Evolutionary conservation across 2,113 vertebrate genomes (phyloP).

Genomic region (Pseudonaja textilis): DNA sequence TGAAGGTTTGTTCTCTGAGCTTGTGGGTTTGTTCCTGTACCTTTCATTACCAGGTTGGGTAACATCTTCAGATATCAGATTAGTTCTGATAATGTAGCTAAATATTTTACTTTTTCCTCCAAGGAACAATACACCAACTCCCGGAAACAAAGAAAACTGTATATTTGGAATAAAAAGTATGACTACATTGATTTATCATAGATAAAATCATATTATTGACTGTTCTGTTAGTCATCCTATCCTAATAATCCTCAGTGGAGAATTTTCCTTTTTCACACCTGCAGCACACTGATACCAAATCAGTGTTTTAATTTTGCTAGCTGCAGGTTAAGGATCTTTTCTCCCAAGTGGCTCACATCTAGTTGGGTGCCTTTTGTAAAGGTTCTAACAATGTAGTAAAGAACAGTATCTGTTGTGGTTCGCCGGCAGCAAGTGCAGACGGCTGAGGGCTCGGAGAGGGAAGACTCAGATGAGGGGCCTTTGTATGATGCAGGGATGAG

Average conservation of each 20-base stretch:
- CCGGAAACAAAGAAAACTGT: background rate
- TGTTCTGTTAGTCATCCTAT: background rate
- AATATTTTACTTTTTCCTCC: background rate
- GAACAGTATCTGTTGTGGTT: background rate
- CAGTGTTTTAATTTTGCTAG: background rate
- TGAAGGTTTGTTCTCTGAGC: too few species aligned
- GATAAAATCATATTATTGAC: background rate
- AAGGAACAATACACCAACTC: background rate
- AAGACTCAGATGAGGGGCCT: too few species aligned
- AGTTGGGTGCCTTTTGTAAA: background rate
- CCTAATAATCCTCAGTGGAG: background rate
- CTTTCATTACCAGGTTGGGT: too few species aligned
- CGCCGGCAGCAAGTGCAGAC: too few species aligned
- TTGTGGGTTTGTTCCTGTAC: too few species aligned
- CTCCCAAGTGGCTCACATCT: background rate
- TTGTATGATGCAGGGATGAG: too few species aligned
- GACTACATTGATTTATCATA: background rate
- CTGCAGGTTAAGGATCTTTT: background rate
- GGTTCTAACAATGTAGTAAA: background rate
- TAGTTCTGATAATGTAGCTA: background rate
- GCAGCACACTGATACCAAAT: background rate
- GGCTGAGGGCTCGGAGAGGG: too few species aligned
- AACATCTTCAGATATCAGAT: background rate
- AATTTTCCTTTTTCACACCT: background rate
- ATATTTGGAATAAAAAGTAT: background rate